These are phyloP conservation scores for Pterobdella sp. DNA, from an alignment of 2,888 invertebrate species.

Conservation along the genomic window DNA sequence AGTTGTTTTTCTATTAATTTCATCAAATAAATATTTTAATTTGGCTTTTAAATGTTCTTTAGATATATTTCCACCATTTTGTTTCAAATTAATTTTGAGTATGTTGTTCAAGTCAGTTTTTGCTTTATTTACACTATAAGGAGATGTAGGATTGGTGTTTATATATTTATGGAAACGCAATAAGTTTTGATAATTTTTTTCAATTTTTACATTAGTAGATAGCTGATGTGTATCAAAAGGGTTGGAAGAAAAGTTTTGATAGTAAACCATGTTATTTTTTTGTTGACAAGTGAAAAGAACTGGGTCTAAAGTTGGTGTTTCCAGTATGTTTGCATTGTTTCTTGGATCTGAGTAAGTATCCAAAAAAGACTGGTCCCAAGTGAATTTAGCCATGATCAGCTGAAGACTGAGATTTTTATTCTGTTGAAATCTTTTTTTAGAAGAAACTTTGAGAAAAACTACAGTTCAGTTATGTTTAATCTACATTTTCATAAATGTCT, in stretches of 20 bases:
- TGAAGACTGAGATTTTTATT: too few relatives aligned
- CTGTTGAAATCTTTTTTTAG: too few relatives aligned
- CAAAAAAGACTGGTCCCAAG: slow-evolving; percentile 27
- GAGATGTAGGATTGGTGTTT: neutral
- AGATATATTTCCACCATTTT: neutral
- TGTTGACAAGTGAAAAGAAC: neutral
- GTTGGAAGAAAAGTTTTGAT: neutral
- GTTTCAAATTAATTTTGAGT: neutral
- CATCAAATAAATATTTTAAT: slow-evolving; percentile 12
- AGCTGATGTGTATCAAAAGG: neutral
- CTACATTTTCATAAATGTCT: too few relatives aligned
- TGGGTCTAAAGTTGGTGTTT: neutral
- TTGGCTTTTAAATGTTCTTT: neutral
- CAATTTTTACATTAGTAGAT: neutral
- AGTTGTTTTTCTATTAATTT: slow-evolving; percentile 15
- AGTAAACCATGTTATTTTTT: neutral
- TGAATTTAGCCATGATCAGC: slow-evolving; percentile 15
- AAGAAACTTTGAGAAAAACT: too few relatives aligned
- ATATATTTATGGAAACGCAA: neutral
- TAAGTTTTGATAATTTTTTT: neutral
- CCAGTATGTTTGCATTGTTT: neutral
- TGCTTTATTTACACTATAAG: neutral
- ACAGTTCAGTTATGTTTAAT: too few relatives aligned
- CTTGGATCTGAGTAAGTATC: neutral
- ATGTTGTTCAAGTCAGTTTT: neutral